phyloP scores from a whole-genome alignment of 1,140 invertebrate species.

The Cyclina sinensis region DNA sequence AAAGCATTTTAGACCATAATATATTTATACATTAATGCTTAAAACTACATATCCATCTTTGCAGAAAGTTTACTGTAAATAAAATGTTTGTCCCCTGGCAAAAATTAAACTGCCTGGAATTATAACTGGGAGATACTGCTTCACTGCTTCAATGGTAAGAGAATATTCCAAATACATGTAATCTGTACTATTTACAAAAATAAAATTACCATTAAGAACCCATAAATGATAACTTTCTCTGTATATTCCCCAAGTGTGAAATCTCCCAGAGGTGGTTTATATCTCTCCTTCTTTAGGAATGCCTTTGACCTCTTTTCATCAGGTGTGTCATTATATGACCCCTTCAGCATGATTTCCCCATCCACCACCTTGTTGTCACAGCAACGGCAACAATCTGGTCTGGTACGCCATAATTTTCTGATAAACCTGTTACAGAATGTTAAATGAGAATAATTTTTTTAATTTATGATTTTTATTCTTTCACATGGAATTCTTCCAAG shows the following conservation, averaged over 20 bases:
- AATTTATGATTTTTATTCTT: no score
- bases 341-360: conserved; percentile 45
- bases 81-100: no score
- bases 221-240: conserved; percentile 87
- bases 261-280: conserved; percentile 85
- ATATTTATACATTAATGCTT: no score
- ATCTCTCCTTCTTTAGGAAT: conserved; percentile 81
- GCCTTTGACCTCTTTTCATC: conserved; percentile 38
- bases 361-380: conserved; percentile 55
- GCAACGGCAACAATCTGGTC: conserved; percentile 74
- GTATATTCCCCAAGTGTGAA: conserved; percentile 87
- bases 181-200: no score
- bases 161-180: no score
- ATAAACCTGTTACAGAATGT: conserved; percentile 73
- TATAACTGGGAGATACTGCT: no score
- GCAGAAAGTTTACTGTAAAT: no score
- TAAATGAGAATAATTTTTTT: background rate
- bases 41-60: no score
- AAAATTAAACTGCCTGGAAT: no score
- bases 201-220: conserved; percentile 87
- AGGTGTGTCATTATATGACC: conserved; percentile 1
- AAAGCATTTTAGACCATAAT: no score
- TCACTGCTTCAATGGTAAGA: no score
- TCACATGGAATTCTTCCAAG: no score
- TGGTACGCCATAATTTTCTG: conserved; percentile 73